Base-by-base conservation (phyloP, 2,113 vertebrate species). In the Ardeotis arabs region DNA sequence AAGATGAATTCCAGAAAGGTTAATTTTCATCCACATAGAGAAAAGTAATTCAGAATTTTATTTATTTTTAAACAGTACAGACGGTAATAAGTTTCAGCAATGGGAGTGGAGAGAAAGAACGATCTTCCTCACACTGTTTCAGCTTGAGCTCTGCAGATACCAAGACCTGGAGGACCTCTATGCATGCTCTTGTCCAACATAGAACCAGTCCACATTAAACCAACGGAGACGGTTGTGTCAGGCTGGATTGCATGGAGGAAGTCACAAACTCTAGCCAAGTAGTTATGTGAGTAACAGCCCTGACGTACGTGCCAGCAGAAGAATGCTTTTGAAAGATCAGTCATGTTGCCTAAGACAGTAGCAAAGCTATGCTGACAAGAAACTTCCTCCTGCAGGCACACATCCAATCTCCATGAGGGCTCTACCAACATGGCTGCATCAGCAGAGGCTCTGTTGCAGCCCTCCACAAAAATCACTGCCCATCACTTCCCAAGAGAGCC, bases 61-160 rank as follows among this genome's bases (percentile, higher is more conserved):
- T 55, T n/a, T 39, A 24, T 49, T 47, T 52, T 5, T 56, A n/a
- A 72, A 31, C 14, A 35, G 6, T 60, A 23, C 25, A 39, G 24
- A 56, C 0, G 2, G 6, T 39, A 87, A 56, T 7, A 56, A 14
- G 12, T 28, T 60, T 53, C 50, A 87, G 45, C 53, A 74, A 49
- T 2, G 12, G 12, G 4, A 0, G 2, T 6, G 3, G n/a, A 31
- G 6, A 21, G 11, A 52, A 23, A 67, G 22, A 84, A 23, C 13
- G 11, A 39, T 39, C 39, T 39, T 39, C 39, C 39, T 39, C 39
- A 39, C 7, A 12, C 3, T 53, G 7, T 45, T 90, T 87, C 53
- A 69, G n/a, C 62, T 83, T 83, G 24, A 53, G 29, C 9, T 72
- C 29, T 59, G 52, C 58, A 39, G 21, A 37, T 45, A 44, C 9